Evolutionary conservation across 1,140 invertebrate genomes (phyloP).

Genomic region (Magallana ariakensis): DNA sequence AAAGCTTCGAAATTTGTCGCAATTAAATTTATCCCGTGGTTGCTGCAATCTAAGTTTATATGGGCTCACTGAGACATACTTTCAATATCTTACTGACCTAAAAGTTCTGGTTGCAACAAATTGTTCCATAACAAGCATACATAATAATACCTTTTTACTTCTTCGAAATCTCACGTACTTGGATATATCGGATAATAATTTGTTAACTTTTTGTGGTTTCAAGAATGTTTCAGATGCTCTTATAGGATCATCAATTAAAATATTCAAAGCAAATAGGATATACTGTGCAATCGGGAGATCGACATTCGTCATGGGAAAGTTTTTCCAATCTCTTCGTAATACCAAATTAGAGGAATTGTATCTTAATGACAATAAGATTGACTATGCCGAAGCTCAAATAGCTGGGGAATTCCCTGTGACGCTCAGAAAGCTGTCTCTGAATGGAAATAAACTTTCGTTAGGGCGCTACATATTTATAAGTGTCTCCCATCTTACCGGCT

Average conservation of each 20-base stretch:
- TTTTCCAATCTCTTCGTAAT: background rate
- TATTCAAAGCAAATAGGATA: background rate
- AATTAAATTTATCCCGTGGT: background rate
- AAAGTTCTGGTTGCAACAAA: background rate
- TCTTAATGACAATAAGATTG: background rate
- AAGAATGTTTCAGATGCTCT: background rate
- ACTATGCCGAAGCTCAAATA: background rate
- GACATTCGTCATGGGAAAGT: background rate
- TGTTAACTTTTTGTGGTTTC: background rate
- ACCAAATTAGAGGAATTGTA: background rate
- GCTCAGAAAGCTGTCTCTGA: background rate
- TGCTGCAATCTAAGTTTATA: background rate
- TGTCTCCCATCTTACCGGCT: background rate
- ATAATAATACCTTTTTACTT: background rate
- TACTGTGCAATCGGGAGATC: background rate
- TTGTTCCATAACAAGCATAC: background rate
- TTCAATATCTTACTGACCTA: background rate
- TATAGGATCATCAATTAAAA: background rate
- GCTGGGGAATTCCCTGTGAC: background rate
- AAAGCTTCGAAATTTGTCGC: background rate
- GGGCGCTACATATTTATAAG: background rate
- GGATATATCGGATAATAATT: background rate
- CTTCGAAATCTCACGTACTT: background rate
- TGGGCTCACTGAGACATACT: background rate
- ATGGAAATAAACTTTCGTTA: background rate